These are phyloP conservation scores for Frankliniella intonsa DNA, from an alignment of 2,888 invertebrate species.

Conservation along the genomic window DNA sequence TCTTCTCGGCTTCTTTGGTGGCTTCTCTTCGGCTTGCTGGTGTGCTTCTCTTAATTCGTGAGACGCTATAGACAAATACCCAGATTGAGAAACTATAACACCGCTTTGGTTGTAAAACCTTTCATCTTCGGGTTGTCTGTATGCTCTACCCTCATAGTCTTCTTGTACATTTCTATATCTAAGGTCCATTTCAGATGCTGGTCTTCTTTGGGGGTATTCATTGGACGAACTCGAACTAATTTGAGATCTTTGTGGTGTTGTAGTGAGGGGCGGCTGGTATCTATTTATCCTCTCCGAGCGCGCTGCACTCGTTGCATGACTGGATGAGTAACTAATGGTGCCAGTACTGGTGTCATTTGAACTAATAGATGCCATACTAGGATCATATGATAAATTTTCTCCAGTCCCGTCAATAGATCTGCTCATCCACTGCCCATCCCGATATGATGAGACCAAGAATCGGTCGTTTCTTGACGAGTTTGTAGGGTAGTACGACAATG, in stretches of 20 bases:
- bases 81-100: constrained; percentile 71
- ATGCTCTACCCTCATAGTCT: background rate
- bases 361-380: constrained; percentile 1
- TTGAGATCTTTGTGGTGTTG: constrained; percentile 16
- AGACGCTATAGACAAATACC: constrained; percentile 70
- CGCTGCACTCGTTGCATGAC: background rate
- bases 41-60: constrained; percentile 49
- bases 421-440: constrained; percentile 30
- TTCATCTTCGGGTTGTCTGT: constrained; percentile 38
- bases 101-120: constrained; percentile 53
- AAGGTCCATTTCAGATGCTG: background rate
- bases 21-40: constrained; percentile 48
- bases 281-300: background rate
- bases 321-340: background rate
- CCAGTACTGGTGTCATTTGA: background rate
- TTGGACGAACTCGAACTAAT: background rate
- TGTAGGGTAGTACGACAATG: constrained; percentile 75
- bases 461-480: constrained; percentile 45
- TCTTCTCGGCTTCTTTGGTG: constrained; percentile 62
- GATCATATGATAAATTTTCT: background rate
- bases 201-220: background rate
- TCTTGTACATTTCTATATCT: constrained; percentile 2
- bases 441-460: background rate
- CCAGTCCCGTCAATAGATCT: constrained; percentile 25
- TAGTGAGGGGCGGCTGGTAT: background rate